Evolutionary conservation across 2,888 invertebrate species (phyloP), one percentile per base, ranked within the genome.

Genomic region (Nysson spinosus): DNA sequence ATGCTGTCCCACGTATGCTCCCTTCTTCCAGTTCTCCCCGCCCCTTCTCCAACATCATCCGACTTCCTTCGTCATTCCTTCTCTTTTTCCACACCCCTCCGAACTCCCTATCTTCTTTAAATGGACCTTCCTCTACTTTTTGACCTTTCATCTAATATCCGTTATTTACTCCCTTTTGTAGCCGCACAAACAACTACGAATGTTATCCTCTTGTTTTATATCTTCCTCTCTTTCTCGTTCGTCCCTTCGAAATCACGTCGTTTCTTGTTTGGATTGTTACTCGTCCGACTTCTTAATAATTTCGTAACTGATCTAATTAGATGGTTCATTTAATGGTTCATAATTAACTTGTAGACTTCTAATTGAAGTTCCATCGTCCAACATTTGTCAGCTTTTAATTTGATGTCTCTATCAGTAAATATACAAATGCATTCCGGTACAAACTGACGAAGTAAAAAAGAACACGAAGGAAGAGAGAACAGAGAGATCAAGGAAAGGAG

Each of bases 341-440:
- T 64, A 63, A 65, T 63, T 65, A 65, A 35, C 35, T 35, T 35
- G 16, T n/a, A n/a, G n/a, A n/a, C 35, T 17, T 35, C 35, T n/a
- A n/a, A n/a, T n/a, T n/a, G n/a, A n/a, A 44, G 39, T 43, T 55
- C 32, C 32, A 30, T 49, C 52, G 50, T 61, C 14, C 43, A 34
- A 52, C 62, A 30, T 35, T 35, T 44, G 30, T 34, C 19, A 17
- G 49, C 62, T 37, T 62, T 62, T 62, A 57, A 72, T 72, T 72
- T 72, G 50, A 68, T 58, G 51, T 44, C 42, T 37, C 40, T 42
- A 64, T 51, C 64, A 55, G 60, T 44, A 42, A 50, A 69, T 69
- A 57, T 51, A 50, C 47, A 58, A 49, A 56, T 49, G 43, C 30
- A 43, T 55, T 54, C 56, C 34, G 32, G 44, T 42, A 39, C 50